These are phyloP conservation scores for Chelon labrosus DNA, from an alignment of 2,797 vertebrate species.

Conservation along the genomic window DNA sequence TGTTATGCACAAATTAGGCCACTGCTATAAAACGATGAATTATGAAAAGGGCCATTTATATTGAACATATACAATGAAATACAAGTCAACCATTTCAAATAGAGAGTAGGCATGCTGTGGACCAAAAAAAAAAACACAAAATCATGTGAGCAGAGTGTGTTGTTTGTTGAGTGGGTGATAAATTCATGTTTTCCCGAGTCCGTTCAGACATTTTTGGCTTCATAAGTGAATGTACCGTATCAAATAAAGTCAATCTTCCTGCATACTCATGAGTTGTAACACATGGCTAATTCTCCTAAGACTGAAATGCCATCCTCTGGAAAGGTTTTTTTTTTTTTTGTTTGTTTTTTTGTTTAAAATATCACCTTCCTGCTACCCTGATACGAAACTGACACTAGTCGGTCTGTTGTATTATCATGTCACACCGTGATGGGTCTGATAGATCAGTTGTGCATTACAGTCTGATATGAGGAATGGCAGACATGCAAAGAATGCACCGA, in stretches of 20 bases:
- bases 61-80: constrained; percentile 42
- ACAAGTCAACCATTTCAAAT: constrained; percentile 64
- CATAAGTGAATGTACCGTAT: constrained; percentile 78
- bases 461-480: constrained; percentile 46
- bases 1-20: constrained; percentile 69
- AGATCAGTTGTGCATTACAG: constrained; percentile 63
- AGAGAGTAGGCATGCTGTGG: constrained; percentile 61
- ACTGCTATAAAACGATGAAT: constrained; percentile 38
- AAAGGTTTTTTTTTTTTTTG: constrained; percentile 22
- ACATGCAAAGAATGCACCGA: constrained; percentile 38
- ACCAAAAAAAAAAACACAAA: constrained; percentile 59
- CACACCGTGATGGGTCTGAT: constrained; percentile 52
- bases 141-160: constrained; percentile 61
- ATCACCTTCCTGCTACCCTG: constrained; percentile 38
- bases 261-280: constrained; percentile 68
- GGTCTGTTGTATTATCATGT: constrained; percentile 31
- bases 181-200: constrained; percentile 62
- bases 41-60: constrained; percentile 57
- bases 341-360: no score
- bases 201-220: constrained; percentile 57
- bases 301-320: constrained; percentile 55
- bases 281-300: constrained; percentile 66
- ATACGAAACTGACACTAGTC: constrained; percentile 53
- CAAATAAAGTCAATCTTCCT: constrained; percentile 76
- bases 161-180: constrained; percentile 57